Conservation (phyloP, 2,797 vertebrate species). For the Nyctibius grandis region DNA sequence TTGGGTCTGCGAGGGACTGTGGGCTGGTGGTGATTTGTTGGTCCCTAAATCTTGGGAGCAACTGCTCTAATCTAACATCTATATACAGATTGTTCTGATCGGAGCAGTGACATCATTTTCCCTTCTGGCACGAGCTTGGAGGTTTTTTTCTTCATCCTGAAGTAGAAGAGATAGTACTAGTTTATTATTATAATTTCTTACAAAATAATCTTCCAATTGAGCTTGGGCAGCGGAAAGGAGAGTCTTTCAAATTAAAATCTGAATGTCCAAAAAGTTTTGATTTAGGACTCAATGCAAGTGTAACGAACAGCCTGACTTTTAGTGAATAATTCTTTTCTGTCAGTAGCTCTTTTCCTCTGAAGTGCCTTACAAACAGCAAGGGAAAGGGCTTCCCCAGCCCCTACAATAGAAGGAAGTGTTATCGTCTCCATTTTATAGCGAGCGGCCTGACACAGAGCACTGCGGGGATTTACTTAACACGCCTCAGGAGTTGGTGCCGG, state of each 20-base stretch:
- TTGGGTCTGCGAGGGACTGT: not conserved
- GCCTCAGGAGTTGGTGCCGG: not conserved
- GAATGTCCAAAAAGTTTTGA: not conserved
- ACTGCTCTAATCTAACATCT: not conserved
- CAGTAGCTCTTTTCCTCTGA: not conserved
- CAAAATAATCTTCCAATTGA: not conserved
- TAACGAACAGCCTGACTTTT: not conserved
- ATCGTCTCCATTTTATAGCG: not conserved
- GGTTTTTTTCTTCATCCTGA: fast-evolving
- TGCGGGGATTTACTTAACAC: not conserved
- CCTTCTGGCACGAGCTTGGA: not conserved
- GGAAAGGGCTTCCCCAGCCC: not conserved
- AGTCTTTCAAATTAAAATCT: not conserved
- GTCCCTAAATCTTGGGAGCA: not conserved
- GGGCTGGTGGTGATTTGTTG: not conserved
- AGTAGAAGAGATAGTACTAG: not conserved
- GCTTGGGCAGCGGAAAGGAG: not conserved
- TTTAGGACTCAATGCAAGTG: not conserved
- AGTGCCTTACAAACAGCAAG: not conserved
- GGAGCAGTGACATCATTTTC: fast-evolving
- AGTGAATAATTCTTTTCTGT: not conserved
- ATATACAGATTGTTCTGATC: fast-evolving
- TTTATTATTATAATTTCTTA: not conserved
- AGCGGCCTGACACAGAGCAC: not conserved
- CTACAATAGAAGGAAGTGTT: not conserved